Evolutionary conservation across 2,797 vertebrate species (phyloP).

Genomic region (Callimico goeldii): DNA sequence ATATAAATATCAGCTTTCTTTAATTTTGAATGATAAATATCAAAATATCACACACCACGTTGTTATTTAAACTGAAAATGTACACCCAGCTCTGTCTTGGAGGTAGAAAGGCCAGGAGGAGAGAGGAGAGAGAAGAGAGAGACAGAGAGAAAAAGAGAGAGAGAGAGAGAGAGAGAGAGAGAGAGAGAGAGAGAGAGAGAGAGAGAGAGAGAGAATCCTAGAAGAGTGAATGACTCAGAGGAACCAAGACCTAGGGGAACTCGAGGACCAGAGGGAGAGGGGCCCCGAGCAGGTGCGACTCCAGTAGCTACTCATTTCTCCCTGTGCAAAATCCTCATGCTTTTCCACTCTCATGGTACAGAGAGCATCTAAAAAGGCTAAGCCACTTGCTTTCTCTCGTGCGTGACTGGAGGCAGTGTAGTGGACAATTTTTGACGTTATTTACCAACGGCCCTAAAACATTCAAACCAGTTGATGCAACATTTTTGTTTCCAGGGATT

Average conservation of each 20-base stretch:
- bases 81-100: neutral
- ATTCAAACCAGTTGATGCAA: neutral
- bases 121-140: no score
- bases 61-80: neutral
- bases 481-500: neutral
- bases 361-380: neutral
- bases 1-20: neutral
- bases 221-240: no score
- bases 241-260: neutral
- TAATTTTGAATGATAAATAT: neutral
- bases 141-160: no score
- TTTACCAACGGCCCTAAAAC: neutral
- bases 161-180: no score
- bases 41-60: neutral
- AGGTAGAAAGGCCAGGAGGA: neutral
- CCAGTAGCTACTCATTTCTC: rapidly evolving
- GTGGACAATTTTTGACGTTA: rapidly evolving
- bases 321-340: rapidly evolving
- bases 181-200: neutral
- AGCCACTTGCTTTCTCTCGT: rapidly evolving
- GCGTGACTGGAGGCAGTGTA: rapidly evolving
- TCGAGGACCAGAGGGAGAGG: no score
- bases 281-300: neutral
- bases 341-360: rapidly evolving
- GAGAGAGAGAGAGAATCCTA: no score